Conservation (phyloP, 2,888 invertebrate species). For the Polyploca ridens region DNA sequence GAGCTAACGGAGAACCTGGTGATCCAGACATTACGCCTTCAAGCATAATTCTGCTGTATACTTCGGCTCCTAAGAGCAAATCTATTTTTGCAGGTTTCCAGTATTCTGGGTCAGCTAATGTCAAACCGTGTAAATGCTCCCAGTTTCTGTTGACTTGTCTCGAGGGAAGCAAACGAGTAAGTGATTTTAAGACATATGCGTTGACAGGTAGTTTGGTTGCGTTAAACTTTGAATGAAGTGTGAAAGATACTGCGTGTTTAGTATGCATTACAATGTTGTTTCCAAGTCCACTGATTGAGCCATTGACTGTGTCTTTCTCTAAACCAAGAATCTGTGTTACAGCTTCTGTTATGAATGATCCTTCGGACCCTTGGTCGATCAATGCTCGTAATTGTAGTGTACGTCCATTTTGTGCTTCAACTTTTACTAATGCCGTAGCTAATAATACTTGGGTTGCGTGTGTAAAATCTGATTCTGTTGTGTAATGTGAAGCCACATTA, state of each 20-base stretch:
- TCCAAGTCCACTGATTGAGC: conserved; percentile 18
- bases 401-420: conserved; percentile 13
- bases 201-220: conserved; percentile 18
- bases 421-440: conserved; percentile 19
- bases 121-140: conserved; percentile 9
- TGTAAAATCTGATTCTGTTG: too few species aligned
- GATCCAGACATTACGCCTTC: conserved; percentile 27
- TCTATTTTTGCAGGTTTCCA: conserved; percentile 28
- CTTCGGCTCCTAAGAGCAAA: conserved; percentile 30
- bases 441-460: conserved; percentile 12
- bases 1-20: conserved; percentile 27
- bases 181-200: conserved; percentile 25
- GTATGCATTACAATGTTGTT: conserved; percentile 23
- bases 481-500: too few species aligned
- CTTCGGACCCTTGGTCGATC: conserved; percentile 30
- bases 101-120: conserved; percentile 26
- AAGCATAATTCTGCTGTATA: conserved; percentile 27
- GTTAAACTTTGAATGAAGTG: conserved; percentile 14
- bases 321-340: background rate
- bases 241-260: background rate
- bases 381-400: conserved; percentile 18
- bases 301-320: conserved; percentile 18
- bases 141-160: conserved; percentile 13
- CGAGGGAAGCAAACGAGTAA: conserved; percentile 16
- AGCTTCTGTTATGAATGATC: conserved; percentile 22